These are phyloP conservation scores for Hypselothyrea guttata DNA, from an alignment of 2,888 invertebrate genomes.

Conservation along the genomic window DNA sequence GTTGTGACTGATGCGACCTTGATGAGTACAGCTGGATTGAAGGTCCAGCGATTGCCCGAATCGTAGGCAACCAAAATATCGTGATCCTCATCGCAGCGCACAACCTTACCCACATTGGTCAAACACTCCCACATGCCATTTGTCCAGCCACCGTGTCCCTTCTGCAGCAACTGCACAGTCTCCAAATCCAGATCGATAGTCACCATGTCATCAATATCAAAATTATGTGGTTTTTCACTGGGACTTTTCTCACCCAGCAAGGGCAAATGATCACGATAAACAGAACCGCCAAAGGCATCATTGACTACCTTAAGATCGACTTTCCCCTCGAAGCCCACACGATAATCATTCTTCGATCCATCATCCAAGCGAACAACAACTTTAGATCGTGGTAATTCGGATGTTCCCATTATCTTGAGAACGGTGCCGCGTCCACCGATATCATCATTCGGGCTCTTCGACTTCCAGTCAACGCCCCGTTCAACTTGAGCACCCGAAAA, in stretches of 20 bases:
- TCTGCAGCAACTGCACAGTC: conserved; percentile 95
- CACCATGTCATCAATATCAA: conserved; percentile 97
- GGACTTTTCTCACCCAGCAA: conserved; percentile 95
- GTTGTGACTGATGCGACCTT: conserved; percentile 86
- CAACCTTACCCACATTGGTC: conserved; percentile 95
- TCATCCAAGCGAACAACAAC: conserved; percentile 99
- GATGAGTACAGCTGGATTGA: conserved; percentile 98
- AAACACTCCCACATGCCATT: conserved; percentile 99
- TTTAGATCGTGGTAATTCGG: conserved; percentile 96
- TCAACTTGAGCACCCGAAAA: conserved; percentile 98
- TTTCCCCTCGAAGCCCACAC: conserved; percentile 99
- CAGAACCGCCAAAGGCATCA: conserved; percentile 98
- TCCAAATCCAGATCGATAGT: conserved; percentile 97
- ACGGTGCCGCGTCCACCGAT: conserved; percentile 97
- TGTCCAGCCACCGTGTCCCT: conserved; percentile 98
- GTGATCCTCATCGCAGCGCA: conserved; percentile 98
- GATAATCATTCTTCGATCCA: conserved; percentile 97
- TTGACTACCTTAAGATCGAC: conserved; percentile 93
- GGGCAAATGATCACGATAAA: conserved; percentile 97
- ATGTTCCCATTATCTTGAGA: conserved; percentile 98
- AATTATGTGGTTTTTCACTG: conserved; percentile 91
- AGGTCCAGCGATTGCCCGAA: conserved; percentile 98
- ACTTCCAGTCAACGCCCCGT: conserved; percentile 98
- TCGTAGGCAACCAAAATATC: conserved; percentile 99
- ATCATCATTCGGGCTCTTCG: conserved; percentile 99